Percentiles rank a stretch among this genome's conserved stretches.
These are phyloP conservation scores for Gastrophysa polygoni DNA, from an alignment of 2,888 invertebrate genomes.

Conservation along the genomic window DNA sequence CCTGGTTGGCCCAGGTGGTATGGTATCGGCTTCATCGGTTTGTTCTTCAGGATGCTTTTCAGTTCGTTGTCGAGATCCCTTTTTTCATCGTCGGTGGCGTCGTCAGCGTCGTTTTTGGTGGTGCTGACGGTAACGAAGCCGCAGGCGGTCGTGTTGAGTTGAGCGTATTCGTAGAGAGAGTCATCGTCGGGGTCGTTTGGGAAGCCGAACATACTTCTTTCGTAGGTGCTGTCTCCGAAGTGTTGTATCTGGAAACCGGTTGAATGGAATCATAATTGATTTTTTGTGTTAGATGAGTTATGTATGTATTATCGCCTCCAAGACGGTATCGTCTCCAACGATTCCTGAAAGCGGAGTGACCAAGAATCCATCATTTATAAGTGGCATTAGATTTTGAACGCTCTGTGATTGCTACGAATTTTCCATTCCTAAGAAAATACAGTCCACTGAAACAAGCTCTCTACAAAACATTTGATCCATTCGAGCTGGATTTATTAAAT, in stretches of 20 bases:
- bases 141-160: conserved; percentile 30
- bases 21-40: conserved; percentile 74
- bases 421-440: too few relatives aligned
- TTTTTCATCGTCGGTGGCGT: conserved; percentile 39
- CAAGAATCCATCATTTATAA: too few relatives aligned
- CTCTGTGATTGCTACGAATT: too few relatives aligned
- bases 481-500: too few relatives aligned
- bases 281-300: too few relatives aligned
- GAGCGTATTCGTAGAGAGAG: conserved; percentile 33
- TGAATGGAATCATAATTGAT: too few relatives aligned
- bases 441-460: too few relatives aligned
- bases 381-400: too few relatives aligned
- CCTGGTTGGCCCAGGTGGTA: conserved; percentile 73
- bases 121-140: conserved; percentile 47
- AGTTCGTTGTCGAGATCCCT: conserved; percentile 55
- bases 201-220: conserved; percentile 56
- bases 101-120: conserved; percentile 49
- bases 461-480: too few relatives aligned
- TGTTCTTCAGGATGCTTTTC: conserved; percentile 76
- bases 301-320: too few relatives aligned
- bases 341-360: too few relatives aligned
- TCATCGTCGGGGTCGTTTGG: conserved; percentile 21
- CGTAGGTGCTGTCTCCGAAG: conserved; percentile 66
- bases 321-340: too few relatives aligned
- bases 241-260: conserved; percentile 65